These are phyloP conservation scores for Ibycter americanus DNA, from an alignment of 2,797 vertebrate species.

Conservation along the genomic window DNA sequence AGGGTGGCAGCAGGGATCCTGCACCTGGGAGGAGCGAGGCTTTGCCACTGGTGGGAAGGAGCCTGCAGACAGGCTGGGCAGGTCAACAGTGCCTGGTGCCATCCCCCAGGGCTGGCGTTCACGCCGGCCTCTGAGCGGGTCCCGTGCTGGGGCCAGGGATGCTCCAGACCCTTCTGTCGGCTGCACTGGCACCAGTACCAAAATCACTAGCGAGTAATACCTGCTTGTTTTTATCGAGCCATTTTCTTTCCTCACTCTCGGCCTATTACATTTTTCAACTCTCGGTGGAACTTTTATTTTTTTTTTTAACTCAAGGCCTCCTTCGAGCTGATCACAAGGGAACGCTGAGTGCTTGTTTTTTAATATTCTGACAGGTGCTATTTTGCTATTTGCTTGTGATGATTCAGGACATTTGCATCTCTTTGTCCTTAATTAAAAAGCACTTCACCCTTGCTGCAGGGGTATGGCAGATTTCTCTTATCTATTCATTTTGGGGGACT, in stretches of 20 bases:
- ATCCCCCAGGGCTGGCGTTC: rapidly evolving
- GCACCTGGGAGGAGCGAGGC: neutral
- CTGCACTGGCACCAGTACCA: rapidly evolving
- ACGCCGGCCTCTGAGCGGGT: rapidly evolving
- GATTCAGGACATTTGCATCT: slow-evolving; percentile 68
- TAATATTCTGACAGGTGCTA: slow-evolving; percentile 64
- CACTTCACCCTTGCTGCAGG: slow-evolving; percentile 59
- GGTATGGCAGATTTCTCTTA: slow-evolving; percentile 41
- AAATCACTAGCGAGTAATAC: neutral
- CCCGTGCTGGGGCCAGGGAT: neutral
- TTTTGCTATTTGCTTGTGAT: slow-evolving; percentile 66
- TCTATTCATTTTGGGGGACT: slow-evolving; percentile 36
- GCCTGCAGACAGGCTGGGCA: neutral
- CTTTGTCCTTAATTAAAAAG: slow-evolving; percentile 67
- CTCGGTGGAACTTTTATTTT: neutral
- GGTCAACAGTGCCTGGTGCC: rapidly evolving
- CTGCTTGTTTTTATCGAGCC: neutral
- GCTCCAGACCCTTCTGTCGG: neutral
- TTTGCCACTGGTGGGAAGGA: neutral
- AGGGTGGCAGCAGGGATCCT: neutral
- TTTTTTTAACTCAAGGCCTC: slow-evolving; percentile 9
- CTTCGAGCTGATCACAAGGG: slow-evolving; percentile 42
- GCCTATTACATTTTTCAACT: neutral
- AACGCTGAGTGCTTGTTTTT: slow-evolving; percentile 57
- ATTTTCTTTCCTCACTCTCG: neutral